A percentile compares a stretch with the other conserved stretches of the same genome.
phyloP scores from a whole-genome alignment of 2,797 vertebrate genomes.

The Intellagama lesueurii region DNA sequence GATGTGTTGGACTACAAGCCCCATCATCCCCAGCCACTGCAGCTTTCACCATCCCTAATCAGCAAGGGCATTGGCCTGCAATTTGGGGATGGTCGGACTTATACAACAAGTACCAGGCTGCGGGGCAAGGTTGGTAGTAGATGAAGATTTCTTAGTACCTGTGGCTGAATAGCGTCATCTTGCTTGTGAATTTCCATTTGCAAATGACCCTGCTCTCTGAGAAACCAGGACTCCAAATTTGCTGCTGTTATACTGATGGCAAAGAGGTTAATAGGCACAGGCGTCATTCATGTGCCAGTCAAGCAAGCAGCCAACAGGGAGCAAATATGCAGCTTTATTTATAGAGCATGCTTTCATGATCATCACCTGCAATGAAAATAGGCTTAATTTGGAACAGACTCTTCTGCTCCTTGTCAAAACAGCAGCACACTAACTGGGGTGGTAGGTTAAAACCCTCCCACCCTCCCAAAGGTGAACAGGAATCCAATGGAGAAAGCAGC shows the following conservation, averaged over 20 bases:
- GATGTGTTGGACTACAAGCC: neutral
- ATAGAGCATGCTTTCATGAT: constrained; percentile 38
- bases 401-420: constrained; percentile 39
- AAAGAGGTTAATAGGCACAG: constrained; percentile 4
- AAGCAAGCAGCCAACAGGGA: constrained; percentile 8
- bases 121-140: neutral
- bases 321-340: constrained; percentile 29
- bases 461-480: neutral
- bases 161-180: neutral
- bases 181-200: neutral
- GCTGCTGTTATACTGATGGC: neutral
- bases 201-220: neutral
- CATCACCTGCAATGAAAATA: constrained; percentile 35
- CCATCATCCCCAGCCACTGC: neutral
- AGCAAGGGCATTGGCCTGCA: neutral
- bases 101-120: neutral
- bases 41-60: neutral
- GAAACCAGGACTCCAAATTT: neutral
- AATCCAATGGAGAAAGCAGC: neutral
- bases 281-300: constrained; percentile 1
- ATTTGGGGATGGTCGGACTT: neutral
- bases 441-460: neutral
- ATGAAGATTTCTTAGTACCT: neutral
- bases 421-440: constrained; percentile 5
- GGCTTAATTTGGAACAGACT: constrained; percentile 32